Base-by-base conservation (phyloP, 2,888 invertebrate species). In the Ophioninae sp. region DNA sequence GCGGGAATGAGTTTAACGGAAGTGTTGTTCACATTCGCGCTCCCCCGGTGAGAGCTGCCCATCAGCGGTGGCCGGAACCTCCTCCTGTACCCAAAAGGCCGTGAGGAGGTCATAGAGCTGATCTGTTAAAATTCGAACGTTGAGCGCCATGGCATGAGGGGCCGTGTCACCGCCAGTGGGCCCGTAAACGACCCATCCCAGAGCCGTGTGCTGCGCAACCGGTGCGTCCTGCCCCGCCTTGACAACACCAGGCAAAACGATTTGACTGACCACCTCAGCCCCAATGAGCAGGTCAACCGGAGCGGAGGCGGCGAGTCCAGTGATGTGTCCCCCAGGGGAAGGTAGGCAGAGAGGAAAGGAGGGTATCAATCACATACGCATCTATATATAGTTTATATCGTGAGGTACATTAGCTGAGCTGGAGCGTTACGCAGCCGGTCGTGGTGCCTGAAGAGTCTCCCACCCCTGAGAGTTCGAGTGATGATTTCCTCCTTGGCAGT, bases 111-210 rank as follows among this genome's bases (percentile, higher is more conserved):
- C 69, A 8, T 79, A 20, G 39, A 75, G 21, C 57, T 80, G 67
- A 1, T 80, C 61, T 2, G 13, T 7, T 20, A 57, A 23, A 0
- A 59, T 57, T 6, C 13, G 2, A 6, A 64, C 61, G 13, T 67
- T 74, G 3, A 37, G 39, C 21, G 57, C 7, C 1, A 37, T 13
- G 8, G 13, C 10, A 6, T 13, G 50, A 7, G 62, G 1, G 7
- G 17, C 0, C 0, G 6, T 7, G 0, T 62, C 21, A 6, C 67
- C 41, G 0, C 76, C n/a, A 1, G 17, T n/a, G 10, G 57, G 57
- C 7, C 57, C 82, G 17, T 70, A 76, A 10, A 82, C n/a, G 13
- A 79, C 39, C 81, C 83, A 83, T 0, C 83, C 83, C 0, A 83
- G 50, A 0, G 30, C 6, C 0, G 85, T 79, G 57, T 21, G 65